Base-by-base conservation (phyloP, 2,888 invertebrate genomes). In the Spilosoma lubricipeda region DNA sequence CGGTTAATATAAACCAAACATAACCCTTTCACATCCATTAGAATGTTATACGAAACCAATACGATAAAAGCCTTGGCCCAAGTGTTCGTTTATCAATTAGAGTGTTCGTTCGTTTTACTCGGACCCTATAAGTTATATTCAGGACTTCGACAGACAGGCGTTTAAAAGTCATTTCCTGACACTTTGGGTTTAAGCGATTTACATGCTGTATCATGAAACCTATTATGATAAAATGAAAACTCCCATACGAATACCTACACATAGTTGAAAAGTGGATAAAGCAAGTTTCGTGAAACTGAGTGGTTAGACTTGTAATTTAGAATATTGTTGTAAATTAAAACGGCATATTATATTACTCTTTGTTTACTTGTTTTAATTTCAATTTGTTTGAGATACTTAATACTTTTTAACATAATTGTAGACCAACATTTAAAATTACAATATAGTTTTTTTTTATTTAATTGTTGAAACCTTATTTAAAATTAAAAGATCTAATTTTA, bases 11-110 rank as follows among this genome's bases (percentile, higher is more conserved):
- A 76, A 73, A 75, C 71, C 73, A 73, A 74, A 78, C 82, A 74
- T 79, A 87, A 84, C 91, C 93, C 91, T 91, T 91, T 88, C 81
- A 73, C 77, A 70, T 77, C 89, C 91, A 92, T 93, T 93, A 92
- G 88, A 73, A 73, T 70, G 91, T 88, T 92, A 93, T 87, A 85
- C 81, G 85, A 93, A 86, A 91, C 92, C 85, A 89, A 90, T 89
- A 89, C 87, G 86, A 80, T 90, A 88, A 91, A 91, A 90, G 90
- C 87, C 65, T 77, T 65, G 76, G 80, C 78, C 77, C 82, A 78
- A 87, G 86, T 86, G 86, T 88, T 85, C 88, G 86, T 86, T 87
- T 86, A 89, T 89, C 89, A 92, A 92, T 92, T 92, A 91, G 77
- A 81, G 81, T 82, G 84, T 84, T 84, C 85, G 85, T 85, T 87